Base-by-base conservation (phyloP, 2,797 vertebrate species). In the Poeciliopsis presidionis region DNA sequence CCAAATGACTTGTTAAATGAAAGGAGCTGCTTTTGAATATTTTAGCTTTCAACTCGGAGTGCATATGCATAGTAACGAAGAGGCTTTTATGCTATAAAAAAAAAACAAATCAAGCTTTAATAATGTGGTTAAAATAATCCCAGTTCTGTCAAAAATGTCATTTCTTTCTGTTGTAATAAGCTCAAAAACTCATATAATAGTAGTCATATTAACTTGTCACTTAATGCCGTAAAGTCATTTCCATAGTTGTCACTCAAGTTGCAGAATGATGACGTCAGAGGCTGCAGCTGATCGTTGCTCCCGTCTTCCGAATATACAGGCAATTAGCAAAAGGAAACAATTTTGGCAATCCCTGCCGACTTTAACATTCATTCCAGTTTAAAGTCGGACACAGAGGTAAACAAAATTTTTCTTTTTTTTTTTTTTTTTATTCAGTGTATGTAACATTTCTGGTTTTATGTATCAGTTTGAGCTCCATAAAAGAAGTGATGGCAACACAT, bases 11-110 rank as follows among this genome's bases (percentile, higher is more conserved):
- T 81, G 73, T 81, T 67, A 75, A 87, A 79, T 85, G 76, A 80
- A 90, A 85, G 55, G 81, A 81, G 85, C 86, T 86, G 87, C 84
- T 79, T 72, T 18, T 63, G 73, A 86, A 75, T 51, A 76, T 86
- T 81, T 84, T 69, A 81, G 73, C 55, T 82, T 45, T 67, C 61
- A 63, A 85, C 81, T 78, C 74, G 22, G 0, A 36, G 49, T 39
- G 36, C 71, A 25, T 41, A 28, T 76, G 36, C 0, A 0, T 63
- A 73, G 72, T 55, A 7, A 79, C 76, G 55, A 89, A 63, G 45
- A 67, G 69, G 7, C 41, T 79, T 57, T 79, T 53, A 36, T 33
- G 39, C 39, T n/a, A 1, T 14, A 41, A 41, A 9, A 30, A 9
- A 39, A n/a, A n/a, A 73, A 33, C 33, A 33, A 25, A n/a, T 53